A percentile compares a stretch with the other conserved stretches of the same genome.
Conservation (phyloP, 2,888 invertebrate species). For the Erebia aethiops region DNA sequence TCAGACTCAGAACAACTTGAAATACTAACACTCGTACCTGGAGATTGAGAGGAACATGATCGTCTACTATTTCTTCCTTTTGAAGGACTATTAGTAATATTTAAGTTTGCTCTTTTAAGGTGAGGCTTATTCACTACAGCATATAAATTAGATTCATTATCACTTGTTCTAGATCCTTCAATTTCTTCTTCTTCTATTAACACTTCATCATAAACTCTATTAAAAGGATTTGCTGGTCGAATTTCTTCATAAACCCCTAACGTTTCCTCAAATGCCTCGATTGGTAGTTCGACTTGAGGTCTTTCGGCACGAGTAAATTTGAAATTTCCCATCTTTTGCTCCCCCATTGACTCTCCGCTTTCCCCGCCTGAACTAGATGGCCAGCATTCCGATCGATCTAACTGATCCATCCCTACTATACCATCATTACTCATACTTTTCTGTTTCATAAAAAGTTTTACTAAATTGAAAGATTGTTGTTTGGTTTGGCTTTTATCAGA, state of each 20-base stretch:
- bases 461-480: constrained; percentile 90
- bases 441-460: constrained; percentile 94
- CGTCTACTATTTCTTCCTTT: constrained; percentile 68
- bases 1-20: constrained; percentile 82
- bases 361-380: constrained; percentile 86
- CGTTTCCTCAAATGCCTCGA: constrained; percentile 75
- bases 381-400: constrained; percentile 89
- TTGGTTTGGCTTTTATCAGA: constrained; percentile 83
- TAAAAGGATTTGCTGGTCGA: constrained; percentile 58
- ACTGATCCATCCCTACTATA: constrained; percentile 88
- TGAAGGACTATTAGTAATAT: constrained; percentile 78
- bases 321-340: constrained; percentile 61
- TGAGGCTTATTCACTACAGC: constrained; percentile 77
- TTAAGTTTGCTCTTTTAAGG: constrained; percentile 76
- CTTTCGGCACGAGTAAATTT: constrained; percentile 58
- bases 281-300: constrained; percentile 81
- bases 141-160: constrained; percentile 73
- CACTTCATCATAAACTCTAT: constrained; percentile 75
- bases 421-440: constrained; percentile 92
- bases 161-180: constrained; percentile 71
- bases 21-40: constrained; percentile 79
- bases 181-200: constrained; percentile 76
- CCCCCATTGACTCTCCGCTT: constrained; percentile 83
- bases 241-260: constrained; percentile 70
- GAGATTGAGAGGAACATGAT: constrained; percentile 77